Evolutionary conservation across 2,888 invertebrate species (phyloP), one percentile per base, ranked within the genome.

Genomic region (Synanthedon myopaeformis): DNA sequence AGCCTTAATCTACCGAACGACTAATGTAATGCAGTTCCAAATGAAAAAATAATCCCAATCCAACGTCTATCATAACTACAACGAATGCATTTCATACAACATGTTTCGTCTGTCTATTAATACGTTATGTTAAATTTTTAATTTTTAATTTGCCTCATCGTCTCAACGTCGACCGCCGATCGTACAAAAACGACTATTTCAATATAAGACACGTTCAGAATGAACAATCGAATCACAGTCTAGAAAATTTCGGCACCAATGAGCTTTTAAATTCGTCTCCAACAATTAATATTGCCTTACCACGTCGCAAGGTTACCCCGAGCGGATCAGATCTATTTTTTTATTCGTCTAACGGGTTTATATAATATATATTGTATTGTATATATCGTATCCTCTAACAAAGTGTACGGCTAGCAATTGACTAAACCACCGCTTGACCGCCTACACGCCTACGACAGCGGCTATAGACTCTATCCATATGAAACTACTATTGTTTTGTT

Each of bases 221-320:
- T 84, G 85, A 85, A 87, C 86, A 83, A 81, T 85, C 84, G 79
- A 79, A 87, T 87, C 86, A 87, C 87, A 86, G 87, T 85, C 84
- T 82, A 86, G 82, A 83, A 85, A 35, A 81, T 79, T 85, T 84
- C 86, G 84, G 86, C 86, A 86, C 86, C 86, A 81, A 83, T 84
- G 79, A 84, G 80, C 81, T 79, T 78, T 77, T 84, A 84, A 85
- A 84, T 85, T 85, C 84, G 84, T 84, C 83, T 76, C 79, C 78
- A 74, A 67, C 69, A 69, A 57, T 59, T 59, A 59, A 60, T 69
- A 70, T 69, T 72, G 66, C 66, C 69, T 70, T 70, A 69, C 69
- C 67, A 69, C 67, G 58, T 69, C 67, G 63, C 70, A 73, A 70
- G 64, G 71, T 71, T 69, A 68, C 63, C 64, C 67, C 64, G 59